Evolutionary conservation across 2,888 invertebrate genomes (phyloP), one percentile per base, ranked within the genome.

Genomic region (Rambutsinella grinnellia): DNA sequence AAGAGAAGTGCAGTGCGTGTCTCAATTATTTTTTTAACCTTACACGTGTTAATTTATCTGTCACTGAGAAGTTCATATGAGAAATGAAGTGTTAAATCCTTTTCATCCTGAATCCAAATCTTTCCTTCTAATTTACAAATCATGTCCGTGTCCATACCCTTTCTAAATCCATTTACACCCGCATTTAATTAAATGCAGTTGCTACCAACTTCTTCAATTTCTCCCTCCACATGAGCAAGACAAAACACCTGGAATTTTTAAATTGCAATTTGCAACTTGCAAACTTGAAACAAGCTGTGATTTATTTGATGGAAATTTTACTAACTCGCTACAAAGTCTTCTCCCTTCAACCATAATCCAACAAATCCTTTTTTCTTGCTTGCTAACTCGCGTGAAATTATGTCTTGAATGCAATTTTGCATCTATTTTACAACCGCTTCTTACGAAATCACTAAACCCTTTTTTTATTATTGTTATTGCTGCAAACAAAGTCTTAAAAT

Each of bases 341-440:
- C 36, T 36, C 36, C 13, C 6, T 36, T 36, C 13, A 53, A 53
- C 19, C 47, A 47, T 53, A 49, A 13, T 6, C 21, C 13, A 19
- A 19, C 19, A 53, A 53, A 23, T 21, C 21, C 8, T 53, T 53
- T 53, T 53, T 53, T 19, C 53, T 53, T 53, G 53, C 53, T 19
- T 53, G 21, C 21, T 21, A 21, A 19, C 36, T 36, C 10, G 36
- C 36, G 36, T 36, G 36, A 36, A 36, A 36, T 36, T 36, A n/a
- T n/a, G 36, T 36, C 36, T 36, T 8, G 36, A n/a, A 36, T 36
- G 36, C 36, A 36, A 36, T 36, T 36, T 36, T 13, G 36, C 36
- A 13, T 36, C 36, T 36, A 5, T 13, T 36, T 36, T 13, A 36
- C 36, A 5, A 36, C 36, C 36, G 13, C 36, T 36, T 5, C 36